These are phyloP conservation scores for Ranitomeya variabilis DNA, from an alignment of 2,113 vertebrate genomes.

Conservation along the genomic window DNA sequence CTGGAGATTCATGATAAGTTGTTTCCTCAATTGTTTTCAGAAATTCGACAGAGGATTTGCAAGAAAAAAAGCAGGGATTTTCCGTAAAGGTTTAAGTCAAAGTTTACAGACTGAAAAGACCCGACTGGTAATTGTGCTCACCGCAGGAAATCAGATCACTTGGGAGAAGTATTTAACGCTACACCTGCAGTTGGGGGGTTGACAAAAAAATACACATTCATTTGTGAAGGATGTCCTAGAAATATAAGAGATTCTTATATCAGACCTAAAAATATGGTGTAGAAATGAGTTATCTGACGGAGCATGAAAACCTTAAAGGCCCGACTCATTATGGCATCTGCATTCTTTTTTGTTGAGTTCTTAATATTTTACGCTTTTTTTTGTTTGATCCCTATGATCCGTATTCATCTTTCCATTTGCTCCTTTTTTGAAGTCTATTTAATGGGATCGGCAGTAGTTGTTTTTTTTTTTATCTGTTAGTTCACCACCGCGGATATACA, in stretches of 20 bases:
- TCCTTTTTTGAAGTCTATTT: too few relatives aligned
- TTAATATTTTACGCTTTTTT: too few relatives aligned
- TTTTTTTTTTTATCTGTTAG: too few relatives aligned
- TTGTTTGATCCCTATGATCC: too few relatives aligned
- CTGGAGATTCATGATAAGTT: slow-evolving; percentile 74
- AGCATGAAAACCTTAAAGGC: neutral
- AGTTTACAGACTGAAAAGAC: slow-evolving; percentile 51
- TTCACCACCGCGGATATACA: too few relatives aligned
- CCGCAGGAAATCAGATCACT: slow-evolving; percentile 42
- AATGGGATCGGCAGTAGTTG: too few relatives aligned
- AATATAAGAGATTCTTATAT: neutral
- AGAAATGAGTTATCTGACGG: neutral
- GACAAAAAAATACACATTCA: neutral
- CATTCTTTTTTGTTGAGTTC: too few relatives aligned
- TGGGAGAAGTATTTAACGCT: slow-evolving; percentile 4
- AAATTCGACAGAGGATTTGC: slow-evolving; percentile 59
- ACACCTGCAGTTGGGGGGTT: slow-evolving; percentile 25
- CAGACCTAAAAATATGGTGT: neutral
- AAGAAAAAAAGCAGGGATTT: slow-evolving; percentile 43
- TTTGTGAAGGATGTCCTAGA: neutral
- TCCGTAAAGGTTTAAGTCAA: slow-evolving; percentile 54
- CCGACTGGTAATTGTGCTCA: slow-evolving; percentile 37
- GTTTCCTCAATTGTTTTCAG: slow-evolving; percentile 67
- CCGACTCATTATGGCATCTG: too few relatives aligned
- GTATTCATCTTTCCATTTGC: too few relatives aligned